phyloP scores from a whole-genome alignment of 2,888 invertebrate species.

The Chalcosyrphus nemorum region DNA sequence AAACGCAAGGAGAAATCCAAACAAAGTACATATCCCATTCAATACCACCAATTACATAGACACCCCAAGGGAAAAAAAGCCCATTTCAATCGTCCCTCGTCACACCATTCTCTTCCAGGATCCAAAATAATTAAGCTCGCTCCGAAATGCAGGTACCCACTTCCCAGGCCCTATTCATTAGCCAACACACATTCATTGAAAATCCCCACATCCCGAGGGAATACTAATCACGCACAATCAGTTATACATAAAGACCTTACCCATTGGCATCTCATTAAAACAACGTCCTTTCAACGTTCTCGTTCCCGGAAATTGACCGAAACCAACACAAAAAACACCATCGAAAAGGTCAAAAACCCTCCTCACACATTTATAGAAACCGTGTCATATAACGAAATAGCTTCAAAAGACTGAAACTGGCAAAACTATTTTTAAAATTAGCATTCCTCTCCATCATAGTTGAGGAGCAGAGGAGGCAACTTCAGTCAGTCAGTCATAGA shows the following conservation, averaged over 20 bases:
- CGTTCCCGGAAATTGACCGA: slow-evolving; percentile 8
- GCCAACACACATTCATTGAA: slow-evolving; percentile 29
- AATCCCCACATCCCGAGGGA: slow-evolving; percentile 28
- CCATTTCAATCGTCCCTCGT: not conserved
- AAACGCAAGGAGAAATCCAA: not conserved
- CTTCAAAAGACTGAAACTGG: slow-evolving; percentile 1
- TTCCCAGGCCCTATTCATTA: slow-evolving; percentile 25
- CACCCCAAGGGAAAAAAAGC: not conserved
- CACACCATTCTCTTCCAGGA: slow-evolving; percentile 1
- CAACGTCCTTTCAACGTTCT: slow-evolving; percentile 9
- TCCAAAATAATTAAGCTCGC: slow-evolving; percentile 29
- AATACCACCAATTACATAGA: not conserved
- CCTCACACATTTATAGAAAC: not conserved
- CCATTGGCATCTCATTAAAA: not conserved
- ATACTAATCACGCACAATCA: slow-evolving; percentile 35
- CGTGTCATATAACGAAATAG: slow-evolving; percentile 19
- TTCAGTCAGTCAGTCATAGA: not conserved
- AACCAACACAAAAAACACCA: slow-evolving; percentile 7
- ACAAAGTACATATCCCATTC: too few relatives aligned
- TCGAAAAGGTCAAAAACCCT: slow-evolving; percentile 48
- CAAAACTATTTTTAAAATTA: slow-evolving; percentile 37
- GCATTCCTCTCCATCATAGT: not conserved
- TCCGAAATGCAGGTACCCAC: not conserved
- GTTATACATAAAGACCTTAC: slow-evolving; percentile 4
- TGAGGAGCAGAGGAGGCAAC: not conserved